These are phyloP conservation scores for Pomacea canaliculata DNA, from an alignment of 2,888 invertebrate genomes.

Conservation along the genomic window DNA sequence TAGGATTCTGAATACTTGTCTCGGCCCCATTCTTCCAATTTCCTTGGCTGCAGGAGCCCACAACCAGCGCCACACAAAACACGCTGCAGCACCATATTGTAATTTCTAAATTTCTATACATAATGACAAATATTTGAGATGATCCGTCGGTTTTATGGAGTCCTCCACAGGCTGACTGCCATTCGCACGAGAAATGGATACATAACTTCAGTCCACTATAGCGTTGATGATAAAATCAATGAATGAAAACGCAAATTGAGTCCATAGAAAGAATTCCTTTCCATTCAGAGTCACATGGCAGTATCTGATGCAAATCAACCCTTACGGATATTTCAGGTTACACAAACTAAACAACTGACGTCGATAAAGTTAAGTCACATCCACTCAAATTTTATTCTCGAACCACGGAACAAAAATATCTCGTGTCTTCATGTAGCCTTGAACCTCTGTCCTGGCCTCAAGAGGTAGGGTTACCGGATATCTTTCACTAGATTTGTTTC, in stretches of 20 bases:
- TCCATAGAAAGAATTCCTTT: slow-evolving; percentile 7
- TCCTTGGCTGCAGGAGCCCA: slow-evolving; percentile 8
- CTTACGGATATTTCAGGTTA: background rate
- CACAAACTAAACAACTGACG: too few species aligned
- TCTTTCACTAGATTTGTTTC: too few species aligned
- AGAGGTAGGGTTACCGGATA: too few species aligned
- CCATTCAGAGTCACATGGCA: slow-evolving; percentile 15
- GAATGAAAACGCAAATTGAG: slow-evolving; percentile 12
- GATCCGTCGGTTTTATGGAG: slow-evolving; percentile 11
- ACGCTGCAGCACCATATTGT: slow-evolving; percentile 18
- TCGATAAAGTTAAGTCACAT: slow-evolving; percentile 4
- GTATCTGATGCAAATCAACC: background rate
- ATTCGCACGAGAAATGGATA: slow-evolving; percentile 13
- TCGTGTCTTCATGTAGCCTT: slow-evolving; percentile 29
- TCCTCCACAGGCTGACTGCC: slow-evolving; percentile 17
- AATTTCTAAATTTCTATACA: slow-evolving; percentile 15
- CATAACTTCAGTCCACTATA: slow-evolving; percentile 26
- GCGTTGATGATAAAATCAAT: slow-evolving; percentile 24
- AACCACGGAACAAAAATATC: slow-evolving; percentile 29
- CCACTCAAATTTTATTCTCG: slow-evolving; percentile 21
- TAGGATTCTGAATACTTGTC: slow-evolving; percentile 20
- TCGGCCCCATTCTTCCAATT: background rate
- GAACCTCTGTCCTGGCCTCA: slow-evolving; percentile 27
- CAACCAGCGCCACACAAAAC: slow-evolving; percentile 7
- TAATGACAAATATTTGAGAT: slow-evolving; percentile 21